Evolutionary conservation across 2,797 vertebrate species (phyloP).

Genomic region (Megaceryle alcyon): DNA sequence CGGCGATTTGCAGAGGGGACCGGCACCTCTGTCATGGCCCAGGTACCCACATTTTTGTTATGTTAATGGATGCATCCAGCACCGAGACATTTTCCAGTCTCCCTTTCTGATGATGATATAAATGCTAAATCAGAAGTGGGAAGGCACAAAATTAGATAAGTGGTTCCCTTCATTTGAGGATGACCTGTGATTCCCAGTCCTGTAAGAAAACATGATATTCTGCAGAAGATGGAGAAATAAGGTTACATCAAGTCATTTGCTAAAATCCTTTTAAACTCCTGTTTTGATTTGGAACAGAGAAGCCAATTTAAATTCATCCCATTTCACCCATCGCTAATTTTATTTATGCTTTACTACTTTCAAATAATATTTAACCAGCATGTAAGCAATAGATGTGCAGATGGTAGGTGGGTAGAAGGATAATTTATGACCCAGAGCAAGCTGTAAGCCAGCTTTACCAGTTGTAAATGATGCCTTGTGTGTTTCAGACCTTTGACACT

Average conservation of each 20-base stretch:
- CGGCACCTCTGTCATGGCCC: neutral
- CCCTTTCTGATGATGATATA: neutral
- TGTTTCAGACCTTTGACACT: slow-evolving; percentile 14
- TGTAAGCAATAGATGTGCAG: neutral
- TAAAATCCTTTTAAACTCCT: neutral
- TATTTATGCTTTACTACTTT: neutral
- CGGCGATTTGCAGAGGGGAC: neutral
- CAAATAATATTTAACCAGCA: neutral
- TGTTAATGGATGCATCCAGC: neutral
- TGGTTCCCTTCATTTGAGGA: neutral
- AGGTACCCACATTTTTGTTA: accelerated
- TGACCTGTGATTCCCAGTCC: neutral
- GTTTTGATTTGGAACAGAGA: neutral
- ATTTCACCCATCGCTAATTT: neutral
- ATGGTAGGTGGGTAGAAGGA: neutral
- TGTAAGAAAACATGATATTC: neutral
- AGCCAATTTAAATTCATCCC: neutral
- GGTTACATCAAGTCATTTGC: neutral
- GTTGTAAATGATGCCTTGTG: neutral
- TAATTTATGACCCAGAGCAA: neutral
- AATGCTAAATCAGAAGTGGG: neutral
- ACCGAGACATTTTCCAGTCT: neutral
- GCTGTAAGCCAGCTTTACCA: neutral
- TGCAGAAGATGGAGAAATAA: neutral
- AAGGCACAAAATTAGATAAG: neutral